Percentiles rank a stretch among this genome's conserved stretches.
Evolutionary conservation across 1,140 invertebrate species (phyloP).

Genomic region (Dysdera silvatica): DNA sequence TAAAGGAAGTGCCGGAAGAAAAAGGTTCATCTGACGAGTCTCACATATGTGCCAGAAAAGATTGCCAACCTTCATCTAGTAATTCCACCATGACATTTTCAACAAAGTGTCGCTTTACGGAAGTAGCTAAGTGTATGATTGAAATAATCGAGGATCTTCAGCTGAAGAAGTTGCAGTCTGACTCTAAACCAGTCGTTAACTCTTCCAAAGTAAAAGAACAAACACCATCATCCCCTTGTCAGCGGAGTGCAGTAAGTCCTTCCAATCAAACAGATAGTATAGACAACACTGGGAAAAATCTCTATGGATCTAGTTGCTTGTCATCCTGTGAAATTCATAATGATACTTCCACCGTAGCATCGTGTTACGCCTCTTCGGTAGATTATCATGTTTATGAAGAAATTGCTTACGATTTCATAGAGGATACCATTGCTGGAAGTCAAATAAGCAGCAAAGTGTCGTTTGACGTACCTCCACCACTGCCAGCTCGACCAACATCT

Average conservation of each 20-base stretch:
- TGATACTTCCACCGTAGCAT: not conserved
- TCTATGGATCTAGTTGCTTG: no score
- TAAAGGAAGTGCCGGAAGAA: no score
- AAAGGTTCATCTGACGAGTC: no score
- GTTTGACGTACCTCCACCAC: constrained; percentile 7
- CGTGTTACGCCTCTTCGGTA: constrained; percentile 20
- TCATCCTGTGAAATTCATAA: not conserved
- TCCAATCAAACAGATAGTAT: no score
- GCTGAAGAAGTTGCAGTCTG: constrained; percentile 23
- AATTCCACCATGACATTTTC: not conserved
- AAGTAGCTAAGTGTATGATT: constrained; percentile 41
- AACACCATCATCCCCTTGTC: not conserved
- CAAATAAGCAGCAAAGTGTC: not conserved
- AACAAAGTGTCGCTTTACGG: constrained; percentile 34
- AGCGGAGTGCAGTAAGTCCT: not conserved
- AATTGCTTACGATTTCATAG: constrained; percentile 37
- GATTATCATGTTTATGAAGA: constrained; percentile 43
- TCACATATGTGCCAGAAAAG: not conserved
- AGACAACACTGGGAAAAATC: no score
- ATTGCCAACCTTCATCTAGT: not conserved
- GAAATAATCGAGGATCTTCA: constrained; percentile 42
- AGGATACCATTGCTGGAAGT: not conserved
- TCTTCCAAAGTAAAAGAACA: not conserved
- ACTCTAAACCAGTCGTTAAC: not conserved
- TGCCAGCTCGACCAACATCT: constrained; percentile 19